Base-by-base conservation (phyloP, 2,113 vertebrate species). In the Anser cygnoides region DNA sequence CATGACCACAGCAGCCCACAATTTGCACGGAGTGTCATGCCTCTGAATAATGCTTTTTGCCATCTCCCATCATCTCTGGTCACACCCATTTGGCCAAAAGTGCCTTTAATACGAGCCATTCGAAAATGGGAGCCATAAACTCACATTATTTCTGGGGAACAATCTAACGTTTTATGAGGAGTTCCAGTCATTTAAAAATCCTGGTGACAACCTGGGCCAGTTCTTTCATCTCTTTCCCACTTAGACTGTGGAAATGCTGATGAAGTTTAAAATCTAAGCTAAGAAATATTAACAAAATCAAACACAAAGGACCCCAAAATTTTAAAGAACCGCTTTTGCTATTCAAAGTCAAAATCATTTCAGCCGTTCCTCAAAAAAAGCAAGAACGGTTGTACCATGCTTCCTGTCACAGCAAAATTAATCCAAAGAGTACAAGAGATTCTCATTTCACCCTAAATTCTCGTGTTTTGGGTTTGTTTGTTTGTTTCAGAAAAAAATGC, bases 401-500 rank as follows among this genome's bases (percentile, higher is more conserved):
- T 87, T 94, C 46, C 29, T 72, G 10, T 28, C 58, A 63, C 62
- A 88, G 68, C 37, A 77, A 41, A 39, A 46, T 49, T n/a, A 88
- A 9, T 49, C 68, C 63, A 29, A 91, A 80, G 12, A 52, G 7
- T 23, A 55, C 19, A 65, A 54, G 71, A 78, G 0, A 1, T 68
- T 68, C 33, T 70, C 5, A 22, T 52, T 73, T 70, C 29, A 37
- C 22, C 28, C 11, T 68, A 43, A 82, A 82, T 61, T 83, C 54
- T 89, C 9, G 21, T 41, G 8, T 17, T 22, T 41, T 4, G 14
- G 10, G 1, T 70, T 78, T n/a, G 62, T 5, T 77, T 39, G 82
- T 80, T 49, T 52, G 55, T 49, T 90, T 29, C 88, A 98, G 98
- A 93, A 98, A 98, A 92, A 98, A 98, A 61, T 96, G 97, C 59